Percentiles rank a stretch among this genome's conserved stretches.
These are phyloP conservation scores for Apodemus speciosus DNA, from an alignment of 2,113 vertebrate genomes.

Conservation along the genomic window DNA sequence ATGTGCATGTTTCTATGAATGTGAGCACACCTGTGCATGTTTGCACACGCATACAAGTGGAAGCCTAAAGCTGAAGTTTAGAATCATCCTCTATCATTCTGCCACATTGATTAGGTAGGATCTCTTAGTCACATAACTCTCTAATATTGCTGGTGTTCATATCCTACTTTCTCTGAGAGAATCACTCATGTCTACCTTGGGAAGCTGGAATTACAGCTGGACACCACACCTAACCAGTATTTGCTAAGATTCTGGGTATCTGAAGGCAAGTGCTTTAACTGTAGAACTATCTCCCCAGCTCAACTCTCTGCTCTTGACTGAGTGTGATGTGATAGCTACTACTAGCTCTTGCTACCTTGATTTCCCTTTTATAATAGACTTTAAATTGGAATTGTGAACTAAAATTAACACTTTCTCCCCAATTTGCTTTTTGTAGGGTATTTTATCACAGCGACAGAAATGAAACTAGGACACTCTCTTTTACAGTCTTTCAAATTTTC, in stretches of 20 bases:
- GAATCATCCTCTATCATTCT: not conserved
- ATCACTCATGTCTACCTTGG: not conserved
- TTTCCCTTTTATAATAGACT: not conserved
- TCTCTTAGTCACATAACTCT: not conserved
- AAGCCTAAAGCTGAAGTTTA: not conserved
- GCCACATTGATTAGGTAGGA: not conserved
- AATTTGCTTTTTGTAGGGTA: not conserved
- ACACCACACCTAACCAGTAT: not conserved
- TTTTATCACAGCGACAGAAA: not conserved
- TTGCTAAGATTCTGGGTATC: not conserved
- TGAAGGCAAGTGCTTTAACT: not conserved
- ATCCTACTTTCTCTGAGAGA: not conserved
- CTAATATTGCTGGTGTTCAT: not conserved
- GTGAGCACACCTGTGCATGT: not conserved
- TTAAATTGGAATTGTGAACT: not conserved
- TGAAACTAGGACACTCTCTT: not conserved
- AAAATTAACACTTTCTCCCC: not conserved
- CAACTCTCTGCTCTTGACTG: not conserved
- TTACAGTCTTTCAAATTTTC: not conserved
- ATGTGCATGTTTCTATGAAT: not conserved
- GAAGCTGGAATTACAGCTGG: not conserved
- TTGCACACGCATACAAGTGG: not conserved
- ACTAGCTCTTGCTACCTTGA: not conserved
- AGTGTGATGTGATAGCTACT: too few relatives aligned
- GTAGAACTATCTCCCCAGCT: not conserved